Conservation (phyloP, 2,888 invertebrate species). For the Diadegma fenestrale region DNA sequence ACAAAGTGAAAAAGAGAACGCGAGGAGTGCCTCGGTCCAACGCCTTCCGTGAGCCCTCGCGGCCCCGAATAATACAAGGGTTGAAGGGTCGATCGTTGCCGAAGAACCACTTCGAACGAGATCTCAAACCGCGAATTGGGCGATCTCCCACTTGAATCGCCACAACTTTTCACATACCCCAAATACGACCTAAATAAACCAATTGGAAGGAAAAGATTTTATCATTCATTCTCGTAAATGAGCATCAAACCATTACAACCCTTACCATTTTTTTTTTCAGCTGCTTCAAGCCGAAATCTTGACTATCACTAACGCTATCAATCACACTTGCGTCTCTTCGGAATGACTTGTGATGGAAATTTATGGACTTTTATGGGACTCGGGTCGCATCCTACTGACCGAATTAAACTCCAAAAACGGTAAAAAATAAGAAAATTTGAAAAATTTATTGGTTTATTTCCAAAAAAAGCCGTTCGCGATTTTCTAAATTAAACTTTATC, state of each 20-base stretch:
- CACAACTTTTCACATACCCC: conserved; percentile 14
- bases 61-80: conserved; percentile 61
- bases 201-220: conserved; percentile 50
- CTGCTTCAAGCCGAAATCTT: neutral
- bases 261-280: conserved; percentile 17
- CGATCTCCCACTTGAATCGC: conserved; percentile 57
- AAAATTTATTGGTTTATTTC: neutral
- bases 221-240: conserved; percentile 56
- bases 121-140: conserved; percentile 62
- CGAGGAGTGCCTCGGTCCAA: conserved; percentile 56
- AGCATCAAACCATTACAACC: conserved; percentile 51
- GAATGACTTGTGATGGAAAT: neutral
- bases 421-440: neutral
- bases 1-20: conserved; percentile 17
- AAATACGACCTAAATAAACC: conserved; percentile 54
- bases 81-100: conserved; percentile 67
- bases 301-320: neutral
- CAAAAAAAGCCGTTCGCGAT: neutral
- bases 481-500: neutral
- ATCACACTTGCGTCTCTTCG: neutral
- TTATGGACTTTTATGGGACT: neutral
- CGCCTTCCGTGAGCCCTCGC: conserved; percentile 59
- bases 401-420: neutral
- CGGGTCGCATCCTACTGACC: neutral
- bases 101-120: conserved; percentile 59